Percentiles rank a stretch among this genome's conserved stretches.
phyloP scores from a whole-genome alignment of 2,888 invertebrate genomes.

The Polyploca ridens region DNA sequence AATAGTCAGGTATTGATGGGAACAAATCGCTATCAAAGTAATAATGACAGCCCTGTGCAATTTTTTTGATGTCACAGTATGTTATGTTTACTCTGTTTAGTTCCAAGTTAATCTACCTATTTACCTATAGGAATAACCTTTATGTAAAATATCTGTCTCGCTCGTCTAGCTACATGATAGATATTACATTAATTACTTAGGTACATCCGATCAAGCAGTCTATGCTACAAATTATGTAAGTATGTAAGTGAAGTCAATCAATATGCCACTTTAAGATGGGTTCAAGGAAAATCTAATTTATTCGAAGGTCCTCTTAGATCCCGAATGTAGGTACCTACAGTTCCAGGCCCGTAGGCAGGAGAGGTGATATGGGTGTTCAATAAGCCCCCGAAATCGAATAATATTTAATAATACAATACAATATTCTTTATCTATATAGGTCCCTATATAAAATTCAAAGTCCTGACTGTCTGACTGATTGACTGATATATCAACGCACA shows the following conservation, averaged over 20 bases:
- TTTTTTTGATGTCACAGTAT: too few relatives aligned
- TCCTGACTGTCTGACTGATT: too few relatives aligned
- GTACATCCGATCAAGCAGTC: background rate
- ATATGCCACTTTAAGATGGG: slow-evolving; percentile 1
- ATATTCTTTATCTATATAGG: too few relatives aligned
- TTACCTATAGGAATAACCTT: background rate
- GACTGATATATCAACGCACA: too few relatives aligned
- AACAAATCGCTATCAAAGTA: too few relatives aligned
- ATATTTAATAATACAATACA: too few relatives aligned
- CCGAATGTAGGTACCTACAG: background rate
- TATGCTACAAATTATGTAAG: background rate
- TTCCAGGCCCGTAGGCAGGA: background rate
- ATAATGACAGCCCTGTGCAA: too few relatives aligned
- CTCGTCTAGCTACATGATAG: background rate
- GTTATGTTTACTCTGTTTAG: background rate
- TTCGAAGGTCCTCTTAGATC: background rate
- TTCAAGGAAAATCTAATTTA: slow-evolving; percentile 6
- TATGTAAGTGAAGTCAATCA: background rate
- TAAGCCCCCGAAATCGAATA: too few relatives aligned
- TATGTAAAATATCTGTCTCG: background rate
- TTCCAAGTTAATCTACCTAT: background rate
- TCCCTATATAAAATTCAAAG: too few relatives aligned
- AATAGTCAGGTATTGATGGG: slow-evolving; percentile 23
- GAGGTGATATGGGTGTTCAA: too few relatives aligned
- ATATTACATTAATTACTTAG: background rate